Evolutionary conservation across 2,797 vertebrate genomes (phyloP), one percentile per base, ranked within the genome.

Genomic region (Octomys mimax): DNA sequence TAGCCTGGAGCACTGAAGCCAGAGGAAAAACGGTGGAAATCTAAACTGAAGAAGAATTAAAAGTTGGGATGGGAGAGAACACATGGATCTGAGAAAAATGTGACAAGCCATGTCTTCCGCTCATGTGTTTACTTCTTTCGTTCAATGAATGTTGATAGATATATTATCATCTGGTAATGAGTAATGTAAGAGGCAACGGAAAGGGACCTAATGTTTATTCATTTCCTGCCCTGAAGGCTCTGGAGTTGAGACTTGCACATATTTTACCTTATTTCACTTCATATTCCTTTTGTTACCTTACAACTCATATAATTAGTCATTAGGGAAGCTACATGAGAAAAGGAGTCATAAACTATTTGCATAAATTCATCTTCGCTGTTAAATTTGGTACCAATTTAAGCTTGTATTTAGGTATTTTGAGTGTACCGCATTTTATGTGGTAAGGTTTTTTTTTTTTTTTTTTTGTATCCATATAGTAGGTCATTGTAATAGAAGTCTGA

Each of bases 281-380:
- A 31, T 49, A 0, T 46, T 79, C 33, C 68, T 64, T 92, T 84
- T 88, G 39, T 84, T 90, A 0, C 87, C 84, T 92, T 70, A 14
- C n/a, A 87, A 75, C 57, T 91, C 49, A 71, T 73, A 28, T 52
- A 79, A 24, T 78, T 87, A 54, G 66, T 91, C 83, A 49, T 87
- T 68, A 64, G 59, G 87, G 84, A 91, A 95, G n/a, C 6, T 16
- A 57, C 33, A 6, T 26, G 14, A 90, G 54, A 64, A 68, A 87
- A 92, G 62, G 39, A 49, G 71, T 81, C 87, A 79, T 92, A 22
- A 2, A 59, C 57, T 88, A 82, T 95, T 92, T 90, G 89, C 42
- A 92, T 96, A 87, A 90, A 88, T 92, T 80, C 46, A 83, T 79
- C 77, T 31, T 36, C 26, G 31, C 57, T 86, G 42, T 84, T 88